phyloP scores from a whole-genome alignment of 92 coral and sea anemone species.

The Pocillopora grandis region DNA sequence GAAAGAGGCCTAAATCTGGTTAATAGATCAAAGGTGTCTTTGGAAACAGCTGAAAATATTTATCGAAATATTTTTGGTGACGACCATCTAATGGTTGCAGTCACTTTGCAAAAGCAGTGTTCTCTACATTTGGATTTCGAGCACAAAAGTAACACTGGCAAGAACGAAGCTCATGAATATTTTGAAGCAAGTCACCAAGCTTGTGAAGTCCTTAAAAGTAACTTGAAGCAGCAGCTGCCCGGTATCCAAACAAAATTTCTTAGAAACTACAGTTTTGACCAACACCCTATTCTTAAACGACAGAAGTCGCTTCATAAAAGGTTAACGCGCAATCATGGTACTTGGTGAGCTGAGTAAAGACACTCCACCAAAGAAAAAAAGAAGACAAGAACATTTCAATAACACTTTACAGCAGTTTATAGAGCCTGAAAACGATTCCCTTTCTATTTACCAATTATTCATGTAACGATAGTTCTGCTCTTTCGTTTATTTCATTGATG shows the following conservation, averaged over 20 bases:
- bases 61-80: constrained; percentile 16
- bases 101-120: constrained; percentile 7
- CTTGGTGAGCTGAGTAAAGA: not conserved
- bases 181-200: constrained; percentile 3
- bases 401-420: too few relatives aligned
- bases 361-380: too few relatives aligned
- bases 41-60: not conserved
- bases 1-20: not conserved
- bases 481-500: too few relatives aligned
- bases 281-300: constrained; percentile 1
- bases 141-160: too few relatives aligned
- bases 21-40: not conserved
- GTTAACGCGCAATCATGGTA: constrained; percentile 1
- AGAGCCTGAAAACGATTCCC: too few relatives aligned
- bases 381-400: too few relatives aligned
- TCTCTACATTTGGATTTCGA: not conserved
- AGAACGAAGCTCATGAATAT: not conserved
- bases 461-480: too few relatives aligned
- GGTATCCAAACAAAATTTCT: not conserved
- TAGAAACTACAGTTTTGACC: not conserved
- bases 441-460: too few relatives aligned
- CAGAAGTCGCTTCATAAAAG: not conserved
- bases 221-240: not conserved
- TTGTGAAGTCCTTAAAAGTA: constrained; percentile 16
- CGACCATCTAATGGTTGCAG: constrained; percentile 17